Conservation (phyloP, 2,113 vertebrate genomes). For the Onychostoma macrolepis region DNA sequence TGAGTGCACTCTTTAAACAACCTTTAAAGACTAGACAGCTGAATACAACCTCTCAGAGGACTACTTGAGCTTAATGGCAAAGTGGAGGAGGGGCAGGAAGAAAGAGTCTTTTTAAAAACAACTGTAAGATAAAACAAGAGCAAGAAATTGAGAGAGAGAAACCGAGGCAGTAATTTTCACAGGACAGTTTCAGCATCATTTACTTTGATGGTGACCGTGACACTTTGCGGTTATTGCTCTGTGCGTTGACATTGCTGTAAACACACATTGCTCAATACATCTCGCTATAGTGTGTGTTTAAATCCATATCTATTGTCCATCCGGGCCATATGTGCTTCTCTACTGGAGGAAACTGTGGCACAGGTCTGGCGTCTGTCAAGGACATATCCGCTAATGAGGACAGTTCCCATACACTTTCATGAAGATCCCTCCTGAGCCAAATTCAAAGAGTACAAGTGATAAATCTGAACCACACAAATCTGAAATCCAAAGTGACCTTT, state of each 20-base stretch:
- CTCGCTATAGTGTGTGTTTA: background rate
- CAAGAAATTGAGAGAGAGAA: background rate
- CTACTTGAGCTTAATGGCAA: conserved; percentile 27
- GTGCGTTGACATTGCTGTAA: background rate
- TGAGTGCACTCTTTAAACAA: conserved; percentile 12
- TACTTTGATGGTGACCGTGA: conserved; percentile 15
- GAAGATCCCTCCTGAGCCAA: conserved; percentile 27
- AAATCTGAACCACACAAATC: background rate
- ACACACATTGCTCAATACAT: conserved; percentile 21
- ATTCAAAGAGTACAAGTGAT: conserved; percentile 11
- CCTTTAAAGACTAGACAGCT: conserved; percentile 30
- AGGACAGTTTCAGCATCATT: conserved; percentile 18
- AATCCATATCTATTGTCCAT: conserved; percentile 1
- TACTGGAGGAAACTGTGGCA: background rate
- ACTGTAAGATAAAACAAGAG: conserved; percentile 19
- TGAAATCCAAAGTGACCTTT: conserved; percentile 40
- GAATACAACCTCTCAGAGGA: conserved; percentile 1
- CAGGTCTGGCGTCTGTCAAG: conserved; percentile 32
- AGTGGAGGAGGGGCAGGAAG: background rate
- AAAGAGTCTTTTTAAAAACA: conserved; percentile 21
- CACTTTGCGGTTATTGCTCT: background rate
- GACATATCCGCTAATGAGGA: conserved; percentile 38
- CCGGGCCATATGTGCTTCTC: background rate
- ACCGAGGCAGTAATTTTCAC: background rate
- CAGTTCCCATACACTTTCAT: conserved; percentile 32